Base-by-base conservation (phyloP, 2,797 vertebrate species). In the Potorous gilbertii region DNA sequence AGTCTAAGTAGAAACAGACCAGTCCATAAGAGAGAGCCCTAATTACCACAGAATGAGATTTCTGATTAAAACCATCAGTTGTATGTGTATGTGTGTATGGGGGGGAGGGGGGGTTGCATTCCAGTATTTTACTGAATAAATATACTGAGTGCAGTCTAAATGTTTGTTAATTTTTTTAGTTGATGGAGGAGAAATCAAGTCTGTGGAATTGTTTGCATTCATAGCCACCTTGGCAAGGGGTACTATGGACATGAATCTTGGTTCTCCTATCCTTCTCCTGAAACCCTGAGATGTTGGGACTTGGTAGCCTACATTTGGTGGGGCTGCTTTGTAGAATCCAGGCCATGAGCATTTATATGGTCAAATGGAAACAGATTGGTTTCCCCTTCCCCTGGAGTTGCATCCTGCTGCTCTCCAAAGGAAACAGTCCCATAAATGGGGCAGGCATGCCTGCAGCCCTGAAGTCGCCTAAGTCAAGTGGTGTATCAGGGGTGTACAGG, bases 1-100 rank as follows among this genome's bases (percentile, higher is more conserved):
- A 97, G 97, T 97, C 97, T 98, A 98, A 98, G 96, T 97, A 97
- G 97, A 98, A 98, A 74, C 98, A 98, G 98, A 87, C 74, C 31
- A 27, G 98, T 91, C 97, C 92, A 91, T 21, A 95, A 94, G 97
- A 93, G 96, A 97, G 98, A 98, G 97, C 95, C 96, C 96, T 97
- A 97, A 95, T 98, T 97, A 98, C 98, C 98, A 98, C 97, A 98
- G 97, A 97, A 97, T 27, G 0, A 98, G 98, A 91, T 94, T 96
- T 96, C 97, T 98, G 98, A 98, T 99, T 98, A 97, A 98, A 99
- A 98, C 98, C 98, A 98, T 97, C 94, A 96, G 74, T 24, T 16
- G 31, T 74, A n/a, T 40, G n/a, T 40, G 66, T 74, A 8, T 59
- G 10, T 59, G 57, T 14, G 56, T 57, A 27, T 16, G 31, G 34